phyloP scores from a whole-genome alignment of 2,113 vertebrate species.

The Dipodomys ordii region DNA sequence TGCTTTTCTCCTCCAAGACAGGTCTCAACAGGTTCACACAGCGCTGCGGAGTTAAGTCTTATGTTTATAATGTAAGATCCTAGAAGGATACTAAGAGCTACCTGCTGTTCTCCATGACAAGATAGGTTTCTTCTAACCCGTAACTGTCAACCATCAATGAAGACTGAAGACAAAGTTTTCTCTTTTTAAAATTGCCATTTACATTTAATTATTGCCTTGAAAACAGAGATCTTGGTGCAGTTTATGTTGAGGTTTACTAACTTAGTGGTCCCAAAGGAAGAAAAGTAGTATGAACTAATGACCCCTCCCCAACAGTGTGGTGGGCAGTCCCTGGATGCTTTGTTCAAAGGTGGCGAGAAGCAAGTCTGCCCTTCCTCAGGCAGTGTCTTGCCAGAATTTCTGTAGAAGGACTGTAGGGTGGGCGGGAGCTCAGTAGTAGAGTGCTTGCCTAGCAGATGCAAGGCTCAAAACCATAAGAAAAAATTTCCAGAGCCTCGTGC shows the following conservation, averaged over 20 bases:
- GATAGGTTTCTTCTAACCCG: background rate
- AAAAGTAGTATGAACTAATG: background rate
- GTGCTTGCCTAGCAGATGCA: background rate
- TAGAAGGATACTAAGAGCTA: background rate
- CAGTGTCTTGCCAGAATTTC: background rate
- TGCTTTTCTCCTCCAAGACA: background rate
- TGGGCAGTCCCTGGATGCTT: background rate
- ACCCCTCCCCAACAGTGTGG: background rate
- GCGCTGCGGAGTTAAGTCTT: background rate
- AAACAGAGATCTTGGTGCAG: background rate
- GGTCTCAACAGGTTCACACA: accelerated
- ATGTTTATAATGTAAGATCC: background rate
- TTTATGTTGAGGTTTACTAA: slow-evolving; percentile 29
- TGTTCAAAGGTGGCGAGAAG: background rate
- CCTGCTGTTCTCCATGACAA: background rate
- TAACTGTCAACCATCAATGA: background rate
- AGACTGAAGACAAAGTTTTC: background rate
- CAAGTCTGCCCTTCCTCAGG: background rate
- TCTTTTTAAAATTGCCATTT: slow-evolving; percentile 19
- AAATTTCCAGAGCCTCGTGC: background rate
- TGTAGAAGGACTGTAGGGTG: background rate
- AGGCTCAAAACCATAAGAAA: background rate
- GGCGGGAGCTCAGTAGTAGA: background rate
- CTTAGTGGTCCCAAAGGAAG: background rate
- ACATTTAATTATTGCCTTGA: background rate